These are phyloP conservation scores for Corvus moneduloides DNA, from an alignment of 2,113 vertebrate species.

Conservation along the genomic window DNA sequence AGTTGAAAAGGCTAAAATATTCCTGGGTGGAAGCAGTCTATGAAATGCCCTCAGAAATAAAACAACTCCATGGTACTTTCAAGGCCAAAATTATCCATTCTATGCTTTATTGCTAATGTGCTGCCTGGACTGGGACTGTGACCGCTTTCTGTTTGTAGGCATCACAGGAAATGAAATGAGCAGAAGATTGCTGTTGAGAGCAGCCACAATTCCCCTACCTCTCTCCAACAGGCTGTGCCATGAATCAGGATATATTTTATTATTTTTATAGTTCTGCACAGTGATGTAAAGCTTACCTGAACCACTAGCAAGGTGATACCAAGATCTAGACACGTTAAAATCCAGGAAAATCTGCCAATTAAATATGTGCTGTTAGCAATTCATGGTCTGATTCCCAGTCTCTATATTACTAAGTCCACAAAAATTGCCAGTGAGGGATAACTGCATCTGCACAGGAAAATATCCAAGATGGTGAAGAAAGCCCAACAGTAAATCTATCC, in stretches of 20 bases:
- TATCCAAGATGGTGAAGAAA: not conserved
- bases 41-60: not conserved
- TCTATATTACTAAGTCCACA: not conserved
- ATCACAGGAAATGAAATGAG: slow-evolving; percentile 18
- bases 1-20: not conserved
- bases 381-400: not conserved
- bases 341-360: not conserved
- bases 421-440: not conserved
- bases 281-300: not conserved
- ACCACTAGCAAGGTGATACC: not conserved
- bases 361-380: not conserved
- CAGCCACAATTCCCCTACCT: slow-evolving; percentile 26
- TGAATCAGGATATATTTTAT: slow-evolving; percentile 41
- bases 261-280: slow-evolving; percentile 20
- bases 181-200: slow-evolving; percentile 11
- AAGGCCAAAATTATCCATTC: slow-evolving; percentile 14
- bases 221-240: not conserved
- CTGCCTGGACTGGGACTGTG: not conserved
- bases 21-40: not conserved
- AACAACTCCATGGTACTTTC: not conserved
- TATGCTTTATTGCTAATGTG: not conserved
- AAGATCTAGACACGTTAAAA: not conserved
- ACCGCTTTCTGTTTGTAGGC: not conserved
- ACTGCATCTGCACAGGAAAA: not conserved
- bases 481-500: not conserved